Evolutionary conservation across 53 echinoderm and acorn worm genomes (phyloP), one percentile per base, ranked within the genome.

Genomic region (Crossaster papposus): DNA sequence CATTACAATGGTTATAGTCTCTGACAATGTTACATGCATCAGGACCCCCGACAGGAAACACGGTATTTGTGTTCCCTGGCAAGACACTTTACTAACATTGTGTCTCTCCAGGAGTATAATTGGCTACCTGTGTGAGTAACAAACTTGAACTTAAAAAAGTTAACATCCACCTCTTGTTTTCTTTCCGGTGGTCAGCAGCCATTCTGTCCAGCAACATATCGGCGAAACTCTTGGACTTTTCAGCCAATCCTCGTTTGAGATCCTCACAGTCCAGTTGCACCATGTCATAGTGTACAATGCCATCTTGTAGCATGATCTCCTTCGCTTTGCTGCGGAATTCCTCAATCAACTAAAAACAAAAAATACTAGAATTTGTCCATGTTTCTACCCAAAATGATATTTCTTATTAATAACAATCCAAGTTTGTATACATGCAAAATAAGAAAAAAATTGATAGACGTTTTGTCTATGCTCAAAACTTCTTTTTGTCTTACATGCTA

Each of bases 251-350:
- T 68, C 96, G 79, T 90, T 99, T 99, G 30, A 99, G 87, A 79
- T 99, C 99, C 77, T 99, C 99, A 63, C 99, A 99, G 78, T 99
- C 99, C 51, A 99, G 80, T 32, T 96, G 88, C 50, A 99, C 89
- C 99, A 99, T 99, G 81, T 96, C 99, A 90, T 96, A 99, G 80
- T 95, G 95, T 18, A 95, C 91, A 36, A 99, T 99, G 90, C 94
- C 92, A 34, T 99, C 99, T 62, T 94, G 91, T 5, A 92, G 82
- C 94, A 99, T 91, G 44, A 99, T 99, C 84, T 99, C 96, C 71
- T 91, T 92, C 74, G 96, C 96, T 64, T 93, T 81, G 87, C 86
- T 80, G 4, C 94, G 93, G 86, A 99, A 99, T 44, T 99, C 99
- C 73, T 96, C 93, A 91, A 99, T 93, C 70, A 92, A 93, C 99